Evolutionary conservation across 2,113 vertebrate genomes (phyloP).

Genomic region (Balaeniceps rex): DNA sequence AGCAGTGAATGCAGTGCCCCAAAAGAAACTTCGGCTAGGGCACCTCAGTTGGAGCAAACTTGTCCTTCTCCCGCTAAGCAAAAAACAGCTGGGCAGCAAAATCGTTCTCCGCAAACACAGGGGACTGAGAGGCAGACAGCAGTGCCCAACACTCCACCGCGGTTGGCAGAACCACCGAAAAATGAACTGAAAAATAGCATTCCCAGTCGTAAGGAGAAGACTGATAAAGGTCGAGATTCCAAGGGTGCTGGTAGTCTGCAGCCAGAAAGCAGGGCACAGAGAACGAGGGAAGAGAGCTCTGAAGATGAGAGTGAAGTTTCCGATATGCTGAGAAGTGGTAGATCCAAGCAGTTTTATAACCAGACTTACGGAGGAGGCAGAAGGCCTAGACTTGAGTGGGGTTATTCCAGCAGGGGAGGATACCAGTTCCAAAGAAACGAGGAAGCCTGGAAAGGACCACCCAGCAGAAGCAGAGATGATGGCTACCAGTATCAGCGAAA

Average conservation of each 20-base stretch:
- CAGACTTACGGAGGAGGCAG: slow-evolving; percentile 72
- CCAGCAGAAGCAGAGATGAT: slow-evolving; percentile 70
- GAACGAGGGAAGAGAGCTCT: slow-evolving; percentile 75
- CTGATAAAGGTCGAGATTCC: slow-evolving; percentile 55
- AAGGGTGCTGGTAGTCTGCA: slow-evolving; percentile 11
- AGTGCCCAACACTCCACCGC: not conserved
- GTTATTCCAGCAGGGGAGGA: slow-evolving; percentile 68
- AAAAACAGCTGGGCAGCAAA: slow-evolving; percentile 12
- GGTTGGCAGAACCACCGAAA: slow-evolving; percentile 16
- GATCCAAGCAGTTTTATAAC: slow-evolving; percentile 80
- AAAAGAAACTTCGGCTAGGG: slow-evolving; percentile 3
- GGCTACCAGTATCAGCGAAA: slow-evolving; percentile 69
- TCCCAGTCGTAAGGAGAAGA: slow-evolving; percentile 55
- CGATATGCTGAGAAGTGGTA: slow-evolving; percentile 71
- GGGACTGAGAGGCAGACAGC: not conserved
- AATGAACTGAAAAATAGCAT: slow-evolving; percentile 20
- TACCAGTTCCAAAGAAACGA: slow-evolving; percentile 71
- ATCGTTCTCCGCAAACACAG: not conserved
- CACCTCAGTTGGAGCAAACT: slow-evolving; percentile 9
- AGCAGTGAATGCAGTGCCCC: not conserved
- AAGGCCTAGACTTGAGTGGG: slow-evolving; percentile 73
- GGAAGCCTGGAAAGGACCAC: slow-evolving; percentile 75
- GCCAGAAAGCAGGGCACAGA: slow-evolving; percentile 58
- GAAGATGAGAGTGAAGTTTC: slow-evolving; percentile 78
- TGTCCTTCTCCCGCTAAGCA: slow-evolving; percentile 12